Conservation (phyloP, 2,797 vertebrate genomes). For the Brachyrhaphis roseni region DNA sequence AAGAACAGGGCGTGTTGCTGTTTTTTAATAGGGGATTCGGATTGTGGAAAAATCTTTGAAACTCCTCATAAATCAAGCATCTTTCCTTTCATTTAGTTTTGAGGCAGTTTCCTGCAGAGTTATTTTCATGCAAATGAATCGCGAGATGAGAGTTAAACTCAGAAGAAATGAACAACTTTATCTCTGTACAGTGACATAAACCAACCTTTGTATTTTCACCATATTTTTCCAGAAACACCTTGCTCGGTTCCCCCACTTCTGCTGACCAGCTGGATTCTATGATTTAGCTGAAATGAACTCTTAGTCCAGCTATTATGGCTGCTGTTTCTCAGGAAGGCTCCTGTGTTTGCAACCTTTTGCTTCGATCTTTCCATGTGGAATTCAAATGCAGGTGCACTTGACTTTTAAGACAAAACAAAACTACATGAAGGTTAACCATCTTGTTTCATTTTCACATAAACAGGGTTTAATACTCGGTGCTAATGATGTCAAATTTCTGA, state of each 20-base stretch:
- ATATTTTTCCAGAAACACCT: background rate
- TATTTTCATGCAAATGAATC: background rate
- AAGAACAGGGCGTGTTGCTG: background rate
- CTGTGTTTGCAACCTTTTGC: background rate
- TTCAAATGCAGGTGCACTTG: background rate
- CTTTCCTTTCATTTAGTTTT: background rate
- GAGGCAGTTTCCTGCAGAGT: background rate
- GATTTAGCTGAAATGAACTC: background rate
- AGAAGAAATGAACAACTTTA: background rate
- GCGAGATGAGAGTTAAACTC: background rate
- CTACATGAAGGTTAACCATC: background rate
- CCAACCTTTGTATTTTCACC: background rate
- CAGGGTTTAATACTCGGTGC: background rate
- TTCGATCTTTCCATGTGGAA: background rate
- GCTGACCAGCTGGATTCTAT: background rate
- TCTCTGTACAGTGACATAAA: background rate
- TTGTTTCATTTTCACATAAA: background rate
- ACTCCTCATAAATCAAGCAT: background rate
- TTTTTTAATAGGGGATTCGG: background rate
- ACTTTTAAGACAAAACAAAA: background rate
- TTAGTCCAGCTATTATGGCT: background rate
- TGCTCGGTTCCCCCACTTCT: background rate
- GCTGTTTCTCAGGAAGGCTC: background rate
- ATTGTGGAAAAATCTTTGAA: background rate
- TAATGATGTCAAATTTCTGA: background rate